Evolutionary conservation across 1,140 invertebrate genomes (phyloP), one percentile per base, ranked within the genome.

Genomic region (Drosophila sucinea): DNA sequence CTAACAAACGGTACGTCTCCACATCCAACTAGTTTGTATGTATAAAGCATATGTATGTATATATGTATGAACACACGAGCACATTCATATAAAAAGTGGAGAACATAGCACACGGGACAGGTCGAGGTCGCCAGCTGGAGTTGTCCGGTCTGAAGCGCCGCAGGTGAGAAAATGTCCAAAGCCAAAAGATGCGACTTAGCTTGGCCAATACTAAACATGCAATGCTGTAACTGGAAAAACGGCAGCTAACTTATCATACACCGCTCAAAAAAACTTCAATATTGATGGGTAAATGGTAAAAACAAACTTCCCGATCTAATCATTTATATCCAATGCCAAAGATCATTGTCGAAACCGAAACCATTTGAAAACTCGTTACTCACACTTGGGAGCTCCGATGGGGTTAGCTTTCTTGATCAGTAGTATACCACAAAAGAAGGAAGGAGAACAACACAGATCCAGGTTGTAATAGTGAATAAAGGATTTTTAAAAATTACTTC

Each of bases 81-180:
- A 64, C 30, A 30, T 51, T 65, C 55, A 62, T 25, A 63, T 67
- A 64, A 66, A 75, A 76, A 60, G 69, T 79, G 73, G 61, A 67
- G 56, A 62, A 27, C 41, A 57, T 57, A 33, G 70, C 64, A 66
- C 70, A 71, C 66, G 77, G 73, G 86, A 90, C 87, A 90, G 86
- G 79, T 90, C 87, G 87, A 90, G 87, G 87, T 90, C 79, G 65
- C 60, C 67, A 55, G 66, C 60, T 27, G 55, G 66, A 40, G 65
- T 57, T 55, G 70, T 61, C 70, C 70, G 56, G 56, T 70, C 70
- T 77, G 44, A 55, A 81, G 64, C 67, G 77, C 84, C 81, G 70
- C 77, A 83, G 84, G 84, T 90, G 81, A 83, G 85, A 79, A 80
- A 80, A 77, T 58, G 55, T 70, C 84, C 76, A 80, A 69, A 41